These are phyloP conservation scores for Aphrophora alni DNA, from an alignment of 2,888 invertebrate species.

Conservation along the genomic window DNA sequence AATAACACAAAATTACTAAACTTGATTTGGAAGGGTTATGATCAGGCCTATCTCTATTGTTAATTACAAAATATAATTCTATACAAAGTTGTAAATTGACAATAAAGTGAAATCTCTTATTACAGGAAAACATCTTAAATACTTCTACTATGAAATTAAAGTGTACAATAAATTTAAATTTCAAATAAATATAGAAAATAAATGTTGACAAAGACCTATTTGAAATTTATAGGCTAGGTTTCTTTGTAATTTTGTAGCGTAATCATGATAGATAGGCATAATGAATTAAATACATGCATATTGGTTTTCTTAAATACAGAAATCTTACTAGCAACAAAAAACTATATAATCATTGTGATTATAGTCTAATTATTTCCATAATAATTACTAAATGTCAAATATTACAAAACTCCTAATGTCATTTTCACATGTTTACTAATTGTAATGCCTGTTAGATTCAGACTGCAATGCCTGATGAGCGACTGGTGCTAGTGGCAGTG, in stretches of 20 bases:
- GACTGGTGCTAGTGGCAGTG: background rate
- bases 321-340: background rate
- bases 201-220: no score
- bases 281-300: no score
- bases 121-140: no score
- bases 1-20: no score
- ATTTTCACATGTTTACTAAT: conserved; percentile 20
- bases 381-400: background rate
- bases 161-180: no score
- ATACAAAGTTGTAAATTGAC: no score
- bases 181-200: no score
- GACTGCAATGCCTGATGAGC: background rate
- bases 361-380: background rate
- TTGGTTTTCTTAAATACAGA: conserved; percentile 51
- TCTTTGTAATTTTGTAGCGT: background rate
- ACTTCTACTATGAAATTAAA: no score
- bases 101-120: no score
- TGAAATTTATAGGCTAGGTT: conserved; percentile 1
- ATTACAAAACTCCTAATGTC: conserved; percentile 12
- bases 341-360: background rate
- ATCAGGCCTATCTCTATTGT: no score
- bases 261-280: background rate
- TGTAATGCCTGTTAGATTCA: background rate
- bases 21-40: no score
- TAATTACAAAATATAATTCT: no score